Base-by-base conservation (phyloP, 2,888 invertebrate species). In the Macaria liturata region DNA sequence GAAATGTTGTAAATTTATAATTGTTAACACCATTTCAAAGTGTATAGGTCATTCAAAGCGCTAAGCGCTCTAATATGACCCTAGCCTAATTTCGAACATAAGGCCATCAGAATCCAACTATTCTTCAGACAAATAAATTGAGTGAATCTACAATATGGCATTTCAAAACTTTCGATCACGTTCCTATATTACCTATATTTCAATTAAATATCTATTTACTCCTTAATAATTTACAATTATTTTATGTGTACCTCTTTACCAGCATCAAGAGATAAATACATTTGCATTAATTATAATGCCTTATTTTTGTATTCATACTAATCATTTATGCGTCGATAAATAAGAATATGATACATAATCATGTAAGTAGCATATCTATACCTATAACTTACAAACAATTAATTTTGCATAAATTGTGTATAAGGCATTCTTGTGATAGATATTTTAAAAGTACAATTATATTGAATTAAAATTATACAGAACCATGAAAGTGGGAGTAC, bases 191-290 rank as follows among this genome's bases (percentile, higher is more conserved):
- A 37, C 34, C 34, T 37, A 42, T 59, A 53, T 20, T 20, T 1
- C 20, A 20, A 20, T 20, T 20, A 20, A 20, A 20, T 20, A 20
- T 20, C 20, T 20, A 20, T 20, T 20, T 49, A 52, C 32, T 47
- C 59, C 68, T 68, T 72, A 74, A 77, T 81, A 52, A 72, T 83
- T 83, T 89, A 89, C 87, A 89, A 80, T 85, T 88, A 88, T 83
- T 76, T 77, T 80, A 86, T 79, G 86, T 89, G 90, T 88, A 88
- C 88, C 88, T 87, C 89, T 83, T 83, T 84, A 90, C 90, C 89
- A 90, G 90, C 90, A 66, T 59, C 62, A 66, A 64, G 60, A 59
- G 51, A 54, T 58, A 49, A 55, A 49, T 59, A 48, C 8, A 50
- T 37, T 47, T 39, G 61, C 65, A 59, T 59, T 59, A 50, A 32